Percentiles rank a stretch among this genome's conserved stretches.
Evolutionary conservation across 2,888 invertebrate genomes (phyloP).

Genomic region (Gari tellinella): DNA sequence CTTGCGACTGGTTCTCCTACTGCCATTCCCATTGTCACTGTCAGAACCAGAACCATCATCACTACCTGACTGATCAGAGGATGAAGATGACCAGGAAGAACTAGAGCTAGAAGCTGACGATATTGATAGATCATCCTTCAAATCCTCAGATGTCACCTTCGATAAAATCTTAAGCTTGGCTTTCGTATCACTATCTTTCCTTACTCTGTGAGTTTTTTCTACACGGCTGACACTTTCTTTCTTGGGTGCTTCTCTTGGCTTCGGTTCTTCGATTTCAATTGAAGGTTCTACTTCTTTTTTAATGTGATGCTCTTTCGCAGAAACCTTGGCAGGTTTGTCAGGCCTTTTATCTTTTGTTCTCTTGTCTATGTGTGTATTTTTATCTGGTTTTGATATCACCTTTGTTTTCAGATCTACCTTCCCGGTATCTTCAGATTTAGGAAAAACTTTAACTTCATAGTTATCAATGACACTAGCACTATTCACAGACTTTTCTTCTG

Average conservation of each 20-base stretch:
- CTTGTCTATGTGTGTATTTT: background rate
- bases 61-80: constrained; percentile 22
- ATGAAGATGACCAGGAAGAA: constrained; percentile 10
- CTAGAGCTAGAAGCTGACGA: constrained; percentile 33
- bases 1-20: constrained; percentile 24
- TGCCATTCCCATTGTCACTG: constrained; percentile 39
- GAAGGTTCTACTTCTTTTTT: constrained; percentile 21
- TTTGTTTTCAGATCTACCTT: background rate
- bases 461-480: background rate
- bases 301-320: constrained; percentile 26
- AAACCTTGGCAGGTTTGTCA: constrained; percentile 28
- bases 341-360: constrained; percentile 20
- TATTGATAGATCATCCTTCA: constrained; percentile 46
- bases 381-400: background rate
- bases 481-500: constrained; percentile 11
- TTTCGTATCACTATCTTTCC: constrained; percentile 3
- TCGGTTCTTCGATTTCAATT: constrained; percentile 8
- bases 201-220: background rate
- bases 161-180: constrained; percentile 29
- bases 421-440: constrained; percentile 3
- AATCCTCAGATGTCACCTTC: constrained; percentile 46
- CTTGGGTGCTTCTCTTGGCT: constrained; percentile 13
- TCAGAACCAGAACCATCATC: constrained; percentile 30
- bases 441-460: too few relatives aligned
- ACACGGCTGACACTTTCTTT: constrained; percentile 8